phyloP scores from a whole-genome alignment of 2,888 invertebrate genomes.

The Mythimna loreyi region DNA sequence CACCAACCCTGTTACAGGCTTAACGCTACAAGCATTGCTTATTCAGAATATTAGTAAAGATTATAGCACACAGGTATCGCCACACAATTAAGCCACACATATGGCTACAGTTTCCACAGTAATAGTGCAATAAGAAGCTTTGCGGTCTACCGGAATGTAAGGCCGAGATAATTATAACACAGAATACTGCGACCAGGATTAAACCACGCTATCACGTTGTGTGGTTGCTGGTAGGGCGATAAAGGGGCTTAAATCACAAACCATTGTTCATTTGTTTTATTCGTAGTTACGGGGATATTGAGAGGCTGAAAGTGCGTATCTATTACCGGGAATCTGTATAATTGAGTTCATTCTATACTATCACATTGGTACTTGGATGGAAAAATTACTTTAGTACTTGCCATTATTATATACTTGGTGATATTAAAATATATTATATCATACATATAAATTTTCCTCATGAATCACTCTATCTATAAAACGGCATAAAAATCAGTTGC shows the following conservation, averaged over 20 bases:
- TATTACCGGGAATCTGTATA: too few species aligned
- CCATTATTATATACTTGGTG: too few species aligned
- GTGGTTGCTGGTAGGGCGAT: conserved; percentile 1
- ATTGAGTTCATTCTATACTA: too few species aligned
- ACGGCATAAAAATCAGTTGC: too few species aligned
- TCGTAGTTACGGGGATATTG: neutral
- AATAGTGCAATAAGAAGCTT: conserved; percentile 42
- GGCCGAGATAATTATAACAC: conserved; percentile 24
- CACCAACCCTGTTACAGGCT: neutral
- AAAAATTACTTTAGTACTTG: too few species aligned
- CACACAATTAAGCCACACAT: conserved; percentile 20
- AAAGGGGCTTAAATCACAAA: neutral
- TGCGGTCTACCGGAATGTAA: conserved; percentile 32
- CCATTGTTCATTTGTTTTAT: conserved; percentile 9
- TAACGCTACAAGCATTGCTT: neutral
- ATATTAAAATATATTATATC: too few species aligned
- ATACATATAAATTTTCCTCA: too few species aligned
- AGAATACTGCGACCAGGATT: conserved; percentile 12
- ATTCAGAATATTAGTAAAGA: conserved; percentile 1
- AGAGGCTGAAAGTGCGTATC: neutral
- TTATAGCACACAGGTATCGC: neutral
- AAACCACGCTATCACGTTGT: conserved; percentile 16
- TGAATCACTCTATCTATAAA: too few species aligned
- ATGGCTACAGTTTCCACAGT: neutral
- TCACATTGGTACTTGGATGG: too few species aligned